Evolutionary conservation across 64 coral and sea anemone species (phyloP).

Genomic region (Stichodactyla mertensii): DNA sequence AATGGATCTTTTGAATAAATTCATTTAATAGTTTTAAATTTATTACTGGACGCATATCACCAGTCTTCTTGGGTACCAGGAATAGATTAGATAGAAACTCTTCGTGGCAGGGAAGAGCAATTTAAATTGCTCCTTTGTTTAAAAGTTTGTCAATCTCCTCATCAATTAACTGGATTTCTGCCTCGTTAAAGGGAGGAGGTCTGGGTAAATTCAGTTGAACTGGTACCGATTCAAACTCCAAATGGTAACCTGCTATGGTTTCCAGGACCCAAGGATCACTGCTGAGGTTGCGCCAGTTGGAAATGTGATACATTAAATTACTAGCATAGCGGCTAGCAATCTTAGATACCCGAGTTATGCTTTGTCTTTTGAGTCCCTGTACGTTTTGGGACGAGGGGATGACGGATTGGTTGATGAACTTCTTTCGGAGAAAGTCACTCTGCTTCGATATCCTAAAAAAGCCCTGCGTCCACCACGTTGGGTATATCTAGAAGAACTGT

Average conservation of each 20-base stretch:
- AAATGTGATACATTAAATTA: slow-evolving; percentile 43
- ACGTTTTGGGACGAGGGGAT: background rate
- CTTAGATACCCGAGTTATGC: slow-evolving; percentile 23
- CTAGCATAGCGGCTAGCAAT: slow-evolving; percentile 8
- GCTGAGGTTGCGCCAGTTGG: slow-evolving; percentile 54
- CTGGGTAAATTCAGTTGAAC: slow-evolving; percentile 22
- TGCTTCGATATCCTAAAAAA: slow-evolving; percentile 60
- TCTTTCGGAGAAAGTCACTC: background rate
- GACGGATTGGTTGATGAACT: background rate
- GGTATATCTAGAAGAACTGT: background rate
- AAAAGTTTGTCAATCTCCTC: slow-evolving; percentile 47
- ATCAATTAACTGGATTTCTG: slow-evolving; percentile 38
- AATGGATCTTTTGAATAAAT: slow-evolving; percentile 53
- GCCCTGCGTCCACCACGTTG: slow-evolving; percentile 23
- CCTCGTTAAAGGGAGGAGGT: slow-evolving; percentile 29
- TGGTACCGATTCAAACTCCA: slow-evolving; percentile 59
- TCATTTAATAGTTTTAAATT: slow-evolving; percentile 59
- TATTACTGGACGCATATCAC: slow-evolving; percentile 50
- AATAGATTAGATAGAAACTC: slow-evolving; percentile 69
- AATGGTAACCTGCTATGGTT: slow-evolving; percentile 67
- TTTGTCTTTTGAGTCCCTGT: slow-evolving; percentile 34
- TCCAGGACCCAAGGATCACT: slow-evolving; percentile 75
- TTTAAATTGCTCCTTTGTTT: slow-evolving; percentile 47
- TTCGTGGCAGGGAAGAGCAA: background rate
- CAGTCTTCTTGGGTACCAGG: slow-evolving; percentile 47